These are phyloP conservation scores for Holothuria scabra DNA, from an alignment of 53 echinoderm and acorn worm genomes.

Conservation along the genomic window DNA sequence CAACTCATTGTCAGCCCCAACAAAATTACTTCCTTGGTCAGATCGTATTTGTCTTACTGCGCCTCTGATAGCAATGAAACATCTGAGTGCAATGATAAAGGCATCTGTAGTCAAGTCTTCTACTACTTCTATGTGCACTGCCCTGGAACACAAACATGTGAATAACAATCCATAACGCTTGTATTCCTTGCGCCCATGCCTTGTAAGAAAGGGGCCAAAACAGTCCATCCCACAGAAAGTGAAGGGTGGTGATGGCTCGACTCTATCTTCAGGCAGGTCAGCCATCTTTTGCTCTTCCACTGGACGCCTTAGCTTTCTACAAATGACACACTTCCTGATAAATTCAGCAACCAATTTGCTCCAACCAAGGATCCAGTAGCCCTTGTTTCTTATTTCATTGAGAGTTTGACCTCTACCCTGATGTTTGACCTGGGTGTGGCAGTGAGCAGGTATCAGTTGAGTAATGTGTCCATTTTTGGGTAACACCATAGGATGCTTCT, in stretches of 20 bases:
- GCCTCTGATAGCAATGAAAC: no score
- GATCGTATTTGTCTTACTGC: no score
- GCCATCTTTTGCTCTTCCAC: conserved; percentile 68
- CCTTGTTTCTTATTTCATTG: conserved; percentile 54
- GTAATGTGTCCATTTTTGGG: conserved; percentile 61
- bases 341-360: conserved; percentile 48
- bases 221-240: conserved; percentile 61
- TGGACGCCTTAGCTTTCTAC: conserved; percentile 44
- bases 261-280: conserved; percentile 62
- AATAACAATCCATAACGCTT: conserved; percentile 70
- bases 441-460: conserved; percentile 56
- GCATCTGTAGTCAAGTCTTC: no score
- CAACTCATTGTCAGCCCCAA: no score
- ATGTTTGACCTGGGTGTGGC: conserved; percentile 53
- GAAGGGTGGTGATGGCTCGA: conserved; percentile 66
- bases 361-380: conserved; percentile 66
- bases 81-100: no score
- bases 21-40: no score
- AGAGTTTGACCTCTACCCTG: conserved; percentile 69
- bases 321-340: conserved; percentile 53
- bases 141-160: conserved; percentile 66
- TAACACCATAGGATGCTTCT: conserved; percentile 64
- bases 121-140: no score
- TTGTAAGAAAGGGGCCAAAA: conserved; percentile 65
- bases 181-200: conserved; percentile 57